Evolutionary conservation across 1,140 invertebrate species (phyloP), one percentile per base, ranked within the genome.

Genomic region (Drosophila pallidifrons): DNA sequence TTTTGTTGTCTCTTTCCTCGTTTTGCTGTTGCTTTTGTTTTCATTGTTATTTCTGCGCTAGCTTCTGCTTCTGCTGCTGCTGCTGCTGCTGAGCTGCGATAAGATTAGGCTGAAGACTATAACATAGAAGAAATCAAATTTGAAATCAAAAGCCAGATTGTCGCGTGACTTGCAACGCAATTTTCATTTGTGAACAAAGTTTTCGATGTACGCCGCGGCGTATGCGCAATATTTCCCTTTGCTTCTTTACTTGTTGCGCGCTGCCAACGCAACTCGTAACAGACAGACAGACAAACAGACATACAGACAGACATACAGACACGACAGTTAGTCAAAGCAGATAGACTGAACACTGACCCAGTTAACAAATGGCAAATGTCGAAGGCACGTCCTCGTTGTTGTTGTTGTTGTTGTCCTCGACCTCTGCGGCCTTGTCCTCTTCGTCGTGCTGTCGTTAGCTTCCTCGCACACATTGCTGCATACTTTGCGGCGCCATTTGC

Each of bases 111-210:
- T 25, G 4, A 55, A 76, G 47, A 81, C 32, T 32, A 25, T n/a
- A n/a, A n/a, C n/a, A n/a, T 25, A 25, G 25, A 58, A 79, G 59
- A 60, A 67, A 77, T 64, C 73, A 64, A 77, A 75, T 30, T 58
- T 45, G 57, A 71, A 79, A 76, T 82, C 61, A 72, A 30, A 83
- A 73, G 32, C 46, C 28, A 45, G 15, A 15, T 20, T 76, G 82
- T 86, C 82, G 75, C 82, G 82, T 86, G 82, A 86, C 82, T 60
- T 32, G 41, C 57, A 28, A 20, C 11, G 32, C 46, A 57, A 16
- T 41, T 38, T 65, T 52, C 52, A 61, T 47, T 58, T 49, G 20
- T 25, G 47, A 69, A 51, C 46, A 13, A 46, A 15, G 43, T 32
- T 45, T 32, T 58, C 13, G 25, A 52, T 5, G 51, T 13, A 1